These are phyloP conservation scores for Labroides dimidiatus DNA, from an alignment of 2,797 vertebrate genomes.

Conservation along the genomic window DNA sequence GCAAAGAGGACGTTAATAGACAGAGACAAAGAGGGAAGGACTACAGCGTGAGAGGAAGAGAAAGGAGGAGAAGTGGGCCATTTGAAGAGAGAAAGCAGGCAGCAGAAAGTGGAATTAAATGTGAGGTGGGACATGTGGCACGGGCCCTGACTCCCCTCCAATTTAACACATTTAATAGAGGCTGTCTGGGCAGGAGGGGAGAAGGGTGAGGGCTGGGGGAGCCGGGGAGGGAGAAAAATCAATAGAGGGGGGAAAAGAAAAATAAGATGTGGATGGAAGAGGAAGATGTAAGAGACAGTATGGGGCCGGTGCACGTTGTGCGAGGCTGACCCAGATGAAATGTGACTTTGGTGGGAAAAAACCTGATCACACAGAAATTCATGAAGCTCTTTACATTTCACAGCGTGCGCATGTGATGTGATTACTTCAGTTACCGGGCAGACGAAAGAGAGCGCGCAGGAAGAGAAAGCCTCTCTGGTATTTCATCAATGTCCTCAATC, in stretches of 20 bases:
- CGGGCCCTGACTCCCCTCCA: constrained; percentile 36
- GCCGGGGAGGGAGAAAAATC: not conserved
- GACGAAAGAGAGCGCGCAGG: too few relatives aligned
- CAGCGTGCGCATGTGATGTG: too few relatives aligned
- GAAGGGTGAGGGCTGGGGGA: not conserved
- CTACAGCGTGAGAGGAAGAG: not conserved
- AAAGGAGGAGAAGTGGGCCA: not conserved
- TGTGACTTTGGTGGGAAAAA: not conserved
- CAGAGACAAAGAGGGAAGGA: constrained; percentile 6
- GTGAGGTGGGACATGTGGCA: constrained; percentile 27
- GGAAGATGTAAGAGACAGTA: not conserved
- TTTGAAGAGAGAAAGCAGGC: not conserved
- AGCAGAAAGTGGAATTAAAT: constrained; percentile 12
- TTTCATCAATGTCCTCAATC: too few relatives aligned
- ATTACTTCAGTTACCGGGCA: too few relatives aligned
- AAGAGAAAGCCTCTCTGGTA: too few relatives aligned
- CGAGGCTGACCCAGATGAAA: not conserved
- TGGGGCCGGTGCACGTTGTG: not conserved
- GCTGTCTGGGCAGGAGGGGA: constrained; percentile 13
- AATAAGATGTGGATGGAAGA: not conserved
- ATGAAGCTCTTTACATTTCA: not conserved
- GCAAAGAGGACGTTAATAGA: constrained; percentile 16
- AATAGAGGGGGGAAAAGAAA: not conserved
- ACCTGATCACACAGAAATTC: not conserved
- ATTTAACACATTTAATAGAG: constrained; percentile 68